Percentiles rank a stretch among this genome's conserved stretches.
phyloP scores from a whole-genome alignment of 2,113 vertebrate species.

The Chamaetylas fuelleborni region DNA sequence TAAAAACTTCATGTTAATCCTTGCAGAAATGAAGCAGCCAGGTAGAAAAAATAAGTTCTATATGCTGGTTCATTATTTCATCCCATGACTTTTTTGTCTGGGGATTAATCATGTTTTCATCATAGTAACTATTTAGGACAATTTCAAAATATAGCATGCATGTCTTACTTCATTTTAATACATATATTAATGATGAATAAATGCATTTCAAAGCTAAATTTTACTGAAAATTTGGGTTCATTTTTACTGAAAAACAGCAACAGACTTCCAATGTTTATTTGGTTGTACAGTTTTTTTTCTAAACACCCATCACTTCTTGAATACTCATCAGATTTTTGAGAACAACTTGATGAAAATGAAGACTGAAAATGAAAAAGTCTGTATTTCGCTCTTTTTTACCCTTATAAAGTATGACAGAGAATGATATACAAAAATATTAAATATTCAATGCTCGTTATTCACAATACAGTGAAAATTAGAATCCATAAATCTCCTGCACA shows the following conservation, averaged over 20 bases:
- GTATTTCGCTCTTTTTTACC: not conserved
- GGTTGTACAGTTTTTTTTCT: not conserved
- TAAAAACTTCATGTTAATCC: not conserved
- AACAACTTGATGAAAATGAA: not conserved
- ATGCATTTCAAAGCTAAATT: not conserved
- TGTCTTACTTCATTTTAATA: not conserved
- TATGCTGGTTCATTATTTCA: not conserved
- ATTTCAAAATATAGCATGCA: not conserved
- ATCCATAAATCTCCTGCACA: conserved; percentile 28
- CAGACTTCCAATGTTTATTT: not conserved
- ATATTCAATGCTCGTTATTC: conserved; percentile 34
- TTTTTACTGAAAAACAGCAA: not conserved
- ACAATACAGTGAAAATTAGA: conserved; percentile 34
- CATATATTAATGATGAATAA: not conserved
- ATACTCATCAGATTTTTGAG: not conserved
- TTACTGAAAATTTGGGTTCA: not conserved
- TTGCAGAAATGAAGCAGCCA: not conserved
- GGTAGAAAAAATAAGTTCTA: not conserved
- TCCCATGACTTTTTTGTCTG: not conserved
- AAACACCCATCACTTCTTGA: not conserved
- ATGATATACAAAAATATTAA: conserved; percentile 29
- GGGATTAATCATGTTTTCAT: not conserved
- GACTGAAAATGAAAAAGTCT: not conserved
- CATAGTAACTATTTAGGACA: not conserved
- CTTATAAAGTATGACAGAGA: not conserved